Base-by-base conservation (phyloP, 1,140 invertebrate species). In the Trinorchestia longiramus region DNA sequence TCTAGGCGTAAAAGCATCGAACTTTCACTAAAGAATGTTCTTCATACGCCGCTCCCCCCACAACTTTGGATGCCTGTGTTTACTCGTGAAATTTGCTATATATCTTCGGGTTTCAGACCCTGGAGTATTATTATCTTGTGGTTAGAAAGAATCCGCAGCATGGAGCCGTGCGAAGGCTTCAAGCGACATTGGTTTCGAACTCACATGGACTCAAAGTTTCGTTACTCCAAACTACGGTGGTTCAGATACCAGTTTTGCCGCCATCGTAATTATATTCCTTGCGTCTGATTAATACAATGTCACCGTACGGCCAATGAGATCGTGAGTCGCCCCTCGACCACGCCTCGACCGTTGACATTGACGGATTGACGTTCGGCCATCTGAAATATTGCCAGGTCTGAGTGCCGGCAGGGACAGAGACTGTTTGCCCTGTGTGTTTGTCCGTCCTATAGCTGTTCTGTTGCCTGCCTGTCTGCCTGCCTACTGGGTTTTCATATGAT, bases 331-430 rank as follows among this genome's bases (percentile, higher is more conserved):
- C 88, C 88, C 88, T 91, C 88, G 88, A 91, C 88, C 88, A 91
- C 88, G 88, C 88, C 88, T 91, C 88, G 88, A 42, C 88, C 88
- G 88, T 91, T 91, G 88, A 91, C 88, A 91, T 91, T 91, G 88
- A 91, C 88, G 88, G 88, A 91, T 91, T 91, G 88, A 91, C 19
- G 88, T 91, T 91, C 88, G 88, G 88, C 88, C 88, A 91, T 91
- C 88, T 91, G 88, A 91, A 91, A 91, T 91, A 91, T 91, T 91
- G 88, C 88, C 43, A 19, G 88, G 88, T 91, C 88, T 91, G 88
- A 91, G 88, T 91, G 88, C 88, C 88, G 41, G 88, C 88, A 91
- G 88, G 88, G 88, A 42, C 28, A 23, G 41, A 28, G 41, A 44
- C 88, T 91, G 88, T 91, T 91, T 91, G 88, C 88, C 88, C 43